Percentiles rank a stretch among this genome's conserved stretches.
These are phyloP conservation scores for Planiliza haematocheilus DNA, from an alignment of 2,113 vertebrate species.

Conservation along the genomic window DNA sequence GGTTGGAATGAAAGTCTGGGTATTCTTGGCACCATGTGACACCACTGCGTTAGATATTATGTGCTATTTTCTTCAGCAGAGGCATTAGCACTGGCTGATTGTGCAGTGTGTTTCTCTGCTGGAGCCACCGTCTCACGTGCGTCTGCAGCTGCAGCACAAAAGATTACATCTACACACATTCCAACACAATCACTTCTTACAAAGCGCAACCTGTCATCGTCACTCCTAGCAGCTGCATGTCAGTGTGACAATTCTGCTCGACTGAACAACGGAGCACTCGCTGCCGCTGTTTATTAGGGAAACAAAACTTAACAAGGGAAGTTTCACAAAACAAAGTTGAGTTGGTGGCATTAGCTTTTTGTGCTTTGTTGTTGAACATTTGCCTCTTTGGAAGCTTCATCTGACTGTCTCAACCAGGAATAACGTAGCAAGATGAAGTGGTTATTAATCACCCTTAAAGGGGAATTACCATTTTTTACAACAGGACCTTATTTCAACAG, in stretches of 20 bases:
- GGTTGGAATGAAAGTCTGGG: constrained; percentile 41
- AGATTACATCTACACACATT: constrained; percentile 8
- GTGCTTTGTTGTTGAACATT: constrained; percentile 2
- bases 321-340: constrained; percentile 10
- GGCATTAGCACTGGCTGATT: constrained; percentile 8
- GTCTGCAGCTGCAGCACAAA: constrained; percentile 25
- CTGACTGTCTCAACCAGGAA: neutral
- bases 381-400: constrained; percentile 5
- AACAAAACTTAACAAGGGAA: constrained; percentile 1
- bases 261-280: constrained; percentile 6
- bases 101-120: constrained; percentile 11
- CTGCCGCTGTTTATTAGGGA: neutral
- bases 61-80: constrained; percentile 49
- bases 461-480: too few relatives aligned
- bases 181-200: constrained; percentile 9
- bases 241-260: neutral
- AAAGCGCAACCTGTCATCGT: constrained; percentile 13
- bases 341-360: neutral
- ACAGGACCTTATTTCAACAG: too few relatives aligned
- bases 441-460: neutral
- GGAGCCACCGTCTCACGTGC: neutral
- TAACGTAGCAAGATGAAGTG: neutral
- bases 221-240: neutral
- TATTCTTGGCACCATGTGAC: constrained; percentile 34
- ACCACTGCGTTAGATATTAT: constrained; percentile 35